phyloP scores from a whole-genome alignment of 1,140 invertebrate genomes.

The Kradibia gibbosae region DNA sequence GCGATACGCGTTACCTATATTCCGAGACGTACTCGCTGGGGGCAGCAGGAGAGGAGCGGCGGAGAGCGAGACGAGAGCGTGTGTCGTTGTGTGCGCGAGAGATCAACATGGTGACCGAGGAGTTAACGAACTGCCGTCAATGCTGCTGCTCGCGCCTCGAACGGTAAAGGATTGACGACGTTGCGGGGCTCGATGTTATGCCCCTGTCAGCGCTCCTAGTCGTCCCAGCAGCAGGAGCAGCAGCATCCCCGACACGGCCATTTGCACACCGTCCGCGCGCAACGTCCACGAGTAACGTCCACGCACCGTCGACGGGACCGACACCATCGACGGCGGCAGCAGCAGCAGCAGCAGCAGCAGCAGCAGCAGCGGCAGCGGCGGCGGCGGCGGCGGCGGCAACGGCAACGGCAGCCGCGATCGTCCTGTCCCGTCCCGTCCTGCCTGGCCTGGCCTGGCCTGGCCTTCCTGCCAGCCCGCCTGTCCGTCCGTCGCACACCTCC shows the following conservation, averaged over 20 bases:
- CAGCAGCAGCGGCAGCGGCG: not conserved
- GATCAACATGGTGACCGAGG: constrained; percentile 67
- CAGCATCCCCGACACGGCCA: not conserved
- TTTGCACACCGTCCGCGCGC: no score
- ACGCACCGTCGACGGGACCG: not conserved
- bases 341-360: not conserved
- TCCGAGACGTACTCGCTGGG: not conserved
- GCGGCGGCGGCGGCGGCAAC: not conserved
- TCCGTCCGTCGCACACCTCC: no score
- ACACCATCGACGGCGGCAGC: not conserved
- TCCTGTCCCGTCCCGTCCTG: constrained; percentile 2
- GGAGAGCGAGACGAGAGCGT: constrained; percentile 27
- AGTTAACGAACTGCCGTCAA: constrained; percentile 62
- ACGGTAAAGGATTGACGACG: constrained; percentile 28
- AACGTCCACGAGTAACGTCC: not conserved
- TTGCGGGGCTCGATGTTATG: constrained; percentile 30
- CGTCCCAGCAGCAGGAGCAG: constrained; percentile 14
- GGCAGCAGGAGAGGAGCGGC: not conserved
- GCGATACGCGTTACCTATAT: not conserved
- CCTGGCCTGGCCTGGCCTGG: no score
- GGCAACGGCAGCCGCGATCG: not conserved
- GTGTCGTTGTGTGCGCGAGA: constrained; percentile 32
- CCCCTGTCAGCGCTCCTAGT: constrained; percentile 25
- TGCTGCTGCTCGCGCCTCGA: constrained; percentile 33
- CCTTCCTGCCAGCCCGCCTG: no score